Evolutionary conservation across 2,888 invertebrate species (phyloP).

Genomic region (Cataglyphis altisquamis): DNA sequence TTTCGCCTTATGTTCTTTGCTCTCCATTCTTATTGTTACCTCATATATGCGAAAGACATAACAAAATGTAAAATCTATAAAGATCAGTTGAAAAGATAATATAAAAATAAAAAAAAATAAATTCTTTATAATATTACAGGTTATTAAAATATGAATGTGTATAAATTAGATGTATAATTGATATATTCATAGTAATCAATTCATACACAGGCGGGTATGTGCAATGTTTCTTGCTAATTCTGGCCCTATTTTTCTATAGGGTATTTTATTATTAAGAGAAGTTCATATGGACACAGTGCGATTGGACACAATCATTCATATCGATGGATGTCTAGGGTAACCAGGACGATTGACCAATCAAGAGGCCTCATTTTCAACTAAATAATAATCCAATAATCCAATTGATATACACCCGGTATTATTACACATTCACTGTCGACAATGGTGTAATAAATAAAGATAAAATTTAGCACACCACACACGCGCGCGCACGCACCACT

Average conservation of each 20-base stretch:
- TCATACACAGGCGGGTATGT: neutral
- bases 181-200: slow-evolving; percentile 10
- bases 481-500: too few relatives aligned
- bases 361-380: too few relatives aligned
- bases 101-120: slow-evolving; percentile 18
- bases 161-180: neutral
- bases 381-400: too few relatives aligned
- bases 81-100: neutral
- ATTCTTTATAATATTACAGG: neutral
- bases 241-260: too few relatives aligned
- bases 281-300: too few relatives aligned
- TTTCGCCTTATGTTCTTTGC: slow-evolving; percentile 62
- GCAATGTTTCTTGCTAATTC: too few relatives aligned
- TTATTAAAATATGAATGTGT: slow-evolving; percentile 25
- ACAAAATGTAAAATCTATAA: slow-evolving; percentile 41
- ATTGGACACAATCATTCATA: too few relatives aligned
- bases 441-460: neutral
- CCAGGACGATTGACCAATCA: too few relatives aligned
- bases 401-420: too few relatives aligned
- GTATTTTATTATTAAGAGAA: too few relatives aligned
- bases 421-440: neutral
- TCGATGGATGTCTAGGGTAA: too few relatives aligned
- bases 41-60: neutral
- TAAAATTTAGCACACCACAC: too few relatives aligned
- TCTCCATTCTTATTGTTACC: slow-evolving; percentile 59